phyloP scores from a whole-genome alignment of 2,888 invertebrate species.

The Cantharis flavilabris region DNA sequence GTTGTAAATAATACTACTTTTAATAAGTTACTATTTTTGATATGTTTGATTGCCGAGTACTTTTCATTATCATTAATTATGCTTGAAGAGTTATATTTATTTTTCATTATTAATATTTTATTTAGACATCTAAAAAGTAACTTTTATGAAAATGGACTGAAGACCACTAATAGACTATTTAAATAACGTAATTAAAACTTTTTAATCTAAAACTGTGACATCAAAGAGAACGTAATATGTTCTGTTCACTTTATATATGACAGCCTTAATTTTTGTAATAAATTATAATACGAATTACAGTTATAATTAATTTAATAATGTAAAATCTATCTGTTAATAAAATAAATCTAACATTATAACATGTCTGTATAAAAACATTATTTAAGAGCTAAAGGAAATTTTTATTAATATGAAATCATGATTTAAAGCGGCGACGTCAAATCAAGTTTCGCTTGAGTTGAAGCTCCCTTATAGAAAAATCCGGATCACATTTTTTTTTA shows the following conservation, averaged over 20 bases:
- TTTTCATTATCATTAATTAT: neutral
- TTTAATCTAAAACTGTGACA: neutral
- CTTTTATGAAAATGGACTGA: neutral
- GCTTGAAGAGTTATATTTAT: neutral
- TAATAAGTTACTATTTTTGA: too few species aligned
- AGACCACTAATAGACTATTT: neutral
- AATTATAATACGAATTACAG: neutral
- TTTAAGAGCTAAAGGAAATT: too few species aligned
- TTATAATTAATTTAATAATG: too few species aligned
- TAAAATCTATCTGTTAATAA: too few species aligned
- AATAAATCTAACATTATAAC: too few species aligned
- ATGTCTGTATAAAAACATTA: too few species aligned
- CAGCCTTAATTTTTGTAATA: neutral
- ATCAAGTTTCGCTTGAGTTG: too few species aligned
- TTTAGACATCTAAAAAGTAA: neutral
- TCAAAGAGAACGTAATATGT: neutral
- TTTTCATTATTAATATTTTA: neutral
- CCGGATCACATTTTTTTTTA: too few species aligned
- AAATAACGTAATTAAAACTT: neutral
- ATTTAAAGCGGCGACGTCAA: too few species aligned
- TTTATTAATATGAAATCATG: too few species aligned
- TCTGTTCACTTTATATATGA: neutral
- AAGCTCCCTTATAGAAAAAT: too few species aligned
- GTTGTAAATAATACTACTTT: too few species aligned
- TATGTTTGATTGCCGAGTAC: neutral